A percentile compares a stretch with the other conserved stretches of the same genome.
These are phyloP conservation scores for Pelobates cultripes DNA, from an alignment of 2,797 vertebrate genomes.

Conservation along the genomic window DNA sequence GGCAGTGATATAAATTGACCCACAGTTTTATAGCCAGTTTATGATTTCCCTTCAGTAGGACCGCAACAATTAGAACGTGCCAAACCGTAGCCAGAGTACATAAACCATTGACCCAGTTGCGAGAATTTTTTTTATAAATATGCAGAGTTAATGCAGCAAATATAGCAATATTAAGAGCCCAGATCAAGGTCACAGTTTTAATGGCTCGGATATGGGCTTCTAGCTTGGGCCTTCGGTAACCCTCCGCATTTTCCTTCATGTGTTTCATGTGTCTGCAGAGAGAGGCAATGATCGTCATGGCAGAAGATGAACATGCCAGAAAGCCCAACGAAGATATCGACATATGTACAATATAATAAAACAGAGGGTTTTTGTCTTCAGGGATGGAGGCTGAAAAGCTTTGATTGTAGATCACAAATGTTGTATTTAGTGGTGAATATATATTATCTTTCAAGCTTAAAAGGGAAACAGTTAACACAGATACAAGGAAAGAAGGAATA, in stretches of 20 bases:
- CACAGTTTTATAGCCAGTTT: neutral
- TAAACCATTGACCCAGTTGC: neutral
- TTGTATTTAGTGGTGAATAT: neutral
- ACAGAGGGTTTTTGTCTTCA: neutral
- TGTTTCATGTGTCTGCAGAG: conserved; percentile 3
- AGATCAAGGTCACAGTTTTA: neutral
- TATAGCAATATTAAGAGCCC: neutral
- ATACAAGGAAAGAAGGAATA: neutral
- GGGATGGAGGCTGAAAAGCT: neutral
- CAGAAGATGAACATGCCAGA: neutral
- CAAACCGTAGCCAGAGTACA: neutral
- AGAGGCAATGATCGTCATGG: neutral
- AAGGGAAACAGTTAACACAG: neutral
- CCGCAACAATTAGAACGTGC: neutral
- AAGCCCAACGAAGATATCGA: neutral
- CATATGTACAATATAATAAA: neutral
- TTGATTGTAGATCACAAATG: neutral
- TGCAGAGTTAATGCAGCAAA: neutral
- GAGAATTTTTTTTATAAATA: neutral
- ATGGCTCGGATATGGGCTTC: neutral
- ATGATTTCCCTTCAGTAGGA: neutral
- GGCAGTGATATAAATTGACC: neutral
- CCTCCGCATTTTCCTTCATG: neutral
- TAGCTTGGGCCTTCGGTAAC: neutral
- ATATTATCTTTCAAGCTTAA: neutral